Percentiles rank a stretch among this genome's conserved stretches.
These are phyloP conservation scores for Cassiopea andromeda DNA, from an alignment of 30 jellyfish, hydroid and myxozoan species.

Conservation along the genomic window DNA sequence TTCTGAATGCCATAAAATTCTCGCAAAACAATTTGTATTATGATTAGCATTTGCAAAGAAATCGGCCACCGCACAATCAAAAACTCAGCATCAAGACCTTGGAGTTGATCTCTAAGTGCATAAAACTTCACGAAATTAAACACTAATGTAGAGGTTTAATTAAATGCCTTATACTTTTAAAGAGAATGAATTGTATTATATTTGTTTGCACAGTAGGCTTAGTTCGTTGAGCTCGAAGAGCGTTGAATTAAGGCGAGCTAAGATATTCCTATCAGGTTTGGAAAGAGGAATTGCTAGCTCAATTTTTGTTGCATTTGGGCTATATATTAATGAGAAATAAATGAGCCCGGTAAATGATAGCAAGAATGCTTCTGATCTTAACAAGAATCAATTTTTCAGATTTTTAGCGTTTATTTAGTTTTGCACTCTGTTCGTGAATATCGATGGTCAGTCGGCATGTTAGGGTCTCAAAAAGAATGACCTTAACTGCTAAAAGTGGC, in stretches of 20 bases:
- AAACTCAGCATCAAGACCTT: neutral
- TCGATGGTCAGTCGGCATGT: no score
- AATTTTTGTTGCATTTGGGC: no score
- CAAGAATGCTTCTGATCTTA: no score
- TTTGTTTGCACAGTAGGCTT: neutral
- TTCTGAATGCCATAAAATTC: neutral
- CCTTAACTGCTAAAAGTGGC: no score
- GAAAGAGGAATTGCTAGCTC: no score
- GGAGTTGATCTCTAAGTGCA: neutral
- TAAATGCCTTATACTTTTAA: neutral
- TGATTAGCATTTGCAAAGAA: slow-evolving; percentile 14
- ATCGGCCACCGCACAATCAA: neutral
- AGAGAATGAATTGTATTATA: neutral
- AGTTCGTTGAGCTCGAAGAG: neutral
- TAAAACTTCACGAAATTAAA: neutral
- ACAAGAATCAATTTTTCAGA: no score
- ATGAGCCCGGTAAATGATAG: no score
- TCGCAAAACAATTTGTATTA: neutral
- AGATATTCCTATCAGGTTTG: no score
- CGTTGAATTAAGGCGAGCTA: neutral
- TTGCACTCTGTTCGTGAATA: no score
- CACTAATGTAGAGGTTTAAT: neutral
- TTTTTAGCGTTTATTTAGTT: no score
- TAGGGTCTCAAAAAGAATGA: no score
- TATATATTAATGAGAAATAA: no score